A percentile compares a stretch with the other conserved stretches of the same genome.
Evolutionary conservation across 92 coral and sea anemone genomes (phyloP).

Genomic region (Parazoanthus darwini): DNA sequence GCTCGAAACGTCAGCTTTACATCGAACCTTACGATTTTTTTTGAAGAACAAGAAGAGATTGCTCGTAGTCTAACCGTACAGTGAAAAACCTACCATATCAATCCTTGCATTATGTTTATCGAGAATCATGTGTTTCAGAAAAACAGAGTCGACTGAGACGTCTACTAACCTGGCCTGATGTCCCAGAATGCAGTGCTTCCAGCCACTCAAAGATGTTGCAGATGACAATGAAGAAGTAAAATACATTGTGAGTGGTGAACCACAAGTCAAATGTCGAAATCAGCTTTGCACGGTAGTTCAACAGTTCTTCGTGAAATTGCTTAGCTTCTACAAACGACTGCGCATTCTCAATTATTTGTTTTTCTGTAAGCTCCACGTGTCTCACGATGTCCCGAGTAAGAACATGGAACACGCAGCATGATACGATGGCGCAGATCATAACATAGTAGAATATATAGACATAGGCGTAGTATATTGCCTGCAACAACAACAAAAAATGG

Average conservation of each 20-base stretch:
- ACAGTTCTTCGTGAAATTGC: constrained; percentile 51
- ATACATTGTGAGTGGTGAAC: constrained; percentile 64
- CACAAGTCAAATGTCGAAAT: constrained; percentile 58
- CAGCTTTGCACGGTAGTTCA: constrained; percentile 53
- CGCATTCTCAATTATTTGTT: constrained; percentile 38
- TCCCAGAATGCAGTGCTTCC: constrained; percentile 40
- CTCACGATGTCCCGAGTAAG: constrained; percentile 62
- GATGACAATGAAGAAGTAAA: constrained; percentile 62
- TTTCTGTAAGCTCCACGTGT: constrained; percentile 53
- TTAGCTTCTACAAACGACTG: constrained; percentile 49
- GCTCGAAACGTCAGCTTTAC: too few relatives aligned
- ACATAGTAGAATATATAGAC: constrained; percentile 54
- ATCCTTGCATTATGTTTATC: too few relatives aligned
- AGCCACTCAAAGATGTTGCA: constrained; percentile 67
- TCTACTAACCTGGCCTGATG: constrained; percentile 27
- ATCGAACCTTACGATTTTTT: too few relatives aligned
- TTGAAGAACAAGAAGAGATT: too few relatives aligned
- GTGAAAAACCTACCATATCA: too few relatives aligned
- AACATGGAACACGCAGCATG: constrained; percentile 62
- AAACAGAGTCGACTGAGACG: background rate
- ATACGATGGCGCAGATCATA: constrained; percentile 56
- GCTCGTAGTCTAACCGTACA: too few relatives aligned
- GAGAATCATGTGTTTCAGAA: background rate
- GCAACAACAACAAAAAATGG: background rate
- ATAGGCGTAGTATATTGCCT: constrained; percentile 52